These are phyloP conservation scores for Gasterosteus nipponicus DNA, from an alignment of 2,113 vertebrate genomes.

Conservation along the genomic window DNA sequence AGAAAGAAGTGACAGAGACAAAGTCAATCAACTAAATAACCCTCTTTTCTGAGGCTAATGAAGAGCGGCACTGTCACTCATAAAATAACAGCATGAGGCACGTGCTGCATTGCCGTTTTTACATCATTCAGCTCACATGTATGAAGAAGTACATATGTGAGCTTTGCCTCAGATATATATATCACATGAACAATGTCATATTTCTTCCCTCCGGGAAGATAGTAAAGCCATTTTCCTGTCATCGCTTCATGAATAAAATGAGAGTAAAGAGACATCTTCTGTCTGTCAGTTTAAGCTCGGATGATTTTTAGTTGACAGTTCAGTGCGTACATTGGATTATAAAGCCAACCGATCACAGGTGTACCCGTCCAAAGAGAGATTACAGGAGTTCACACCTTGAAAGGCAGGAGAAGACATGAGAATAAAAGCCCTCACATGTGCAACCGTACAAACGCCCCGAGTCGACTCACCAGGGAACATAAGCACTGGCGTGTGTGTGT, in stretches of 20 bases:
- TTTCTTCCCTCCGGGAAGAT: not conserved
- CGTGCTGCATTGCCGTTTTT: not conserved
- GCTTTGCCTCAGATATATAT: too few species aligned
- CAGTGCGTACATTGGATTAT: not conserved
- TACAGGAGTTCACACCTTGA: not conserved
- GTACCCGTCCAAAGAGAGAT: not conserved
- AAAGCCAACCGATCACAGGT: not conserved
- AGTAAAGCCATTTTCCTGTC: not conserved
- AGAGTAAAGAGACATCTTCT: not conserved
- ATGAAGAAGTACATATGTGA: too few species aligned
- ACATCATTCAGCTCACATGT: not conserved
- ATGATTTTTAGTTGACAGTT: not conserved
- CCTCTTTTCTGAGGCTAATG: not conserved
- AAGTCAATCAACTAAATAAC: not conserved
- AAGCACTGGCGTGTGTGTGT: too few species aligned
- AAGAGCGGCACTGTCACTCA: not conserved
- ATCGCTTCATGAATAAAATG: not conserved
- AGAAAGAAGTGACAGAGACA: not conserved
- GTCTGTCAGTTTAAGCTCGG: not conserved
- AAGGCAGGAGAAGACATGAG: not conserved
- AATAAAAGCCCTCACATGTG: not conserved
- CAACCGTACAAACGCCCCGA: too few species aligned
- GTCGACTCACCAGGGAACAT: too few species aligned
- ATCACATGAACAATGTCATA: not conserved
- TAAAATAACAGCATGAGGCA: not conserved